Evolutionary conservation across 2,113 vertebrate species (phyloP).

Genomic region (Tragelaphus imberbis): DNA sequence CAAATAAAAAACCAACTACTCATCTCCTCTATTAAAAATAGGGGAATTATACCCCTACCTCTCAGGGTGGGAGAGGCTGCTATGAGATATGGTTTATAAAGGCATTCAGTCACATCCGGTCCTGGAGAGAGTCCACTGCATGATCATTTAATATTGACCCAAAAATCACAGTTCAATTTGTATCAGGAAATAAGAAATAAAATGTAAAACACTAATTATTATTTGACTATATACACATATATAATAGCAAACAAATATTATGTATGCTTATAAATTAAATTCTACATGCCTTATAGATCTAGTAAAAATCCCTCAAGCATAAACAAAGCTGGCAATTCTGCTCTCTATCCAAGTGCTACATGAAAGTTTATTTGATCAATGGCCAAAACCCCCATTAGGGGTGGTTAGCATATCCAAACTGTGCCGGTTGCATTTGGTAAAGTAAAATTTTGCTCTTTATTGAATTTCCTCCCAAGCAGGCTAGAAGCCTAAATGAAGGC

Average conservation of each 20-base stretch:
- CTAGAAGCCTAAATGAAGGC: not conserved
- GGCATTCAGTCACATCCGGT: not conserved
- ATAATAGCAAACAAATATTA: not conserved
- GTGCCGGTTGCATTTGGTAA: not conserved
- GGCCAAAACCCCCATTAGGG: not conserved
- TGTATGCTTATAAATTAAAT: not conserved
- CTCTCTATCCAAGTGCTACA: not conserved
- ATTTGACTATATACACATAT: not conserved
- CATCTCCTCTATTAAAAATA: not conserved
- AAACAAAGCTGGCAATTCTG: not conserved
- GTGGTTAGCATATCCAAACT: not conserved
- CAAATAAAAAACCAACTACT: not conserved
- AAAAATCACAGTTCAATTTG: not conserved
- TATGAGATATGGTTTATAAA: not conserved
- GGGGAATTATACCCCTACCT: not conserved
- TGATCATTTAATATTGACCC: not conserved
- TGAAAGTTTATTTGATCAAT: not conserved
- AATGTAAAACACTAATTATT: not conserved
- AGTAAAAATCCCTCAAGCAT: not conserved
- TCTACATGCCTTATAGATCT: not conserved
- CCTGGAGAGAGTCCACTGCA: not conserved
- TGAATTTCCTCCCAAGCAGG: not conserved
- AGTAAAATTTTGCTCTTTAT: constrained; percentile 1
- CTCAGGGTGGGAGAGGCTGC: not conserved
- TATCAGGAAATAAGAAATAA: not conserved